Evolutionary conservation across 2,797 vertebrate species (phyloP).

Genomic region (Sebastes minor): DNA sequence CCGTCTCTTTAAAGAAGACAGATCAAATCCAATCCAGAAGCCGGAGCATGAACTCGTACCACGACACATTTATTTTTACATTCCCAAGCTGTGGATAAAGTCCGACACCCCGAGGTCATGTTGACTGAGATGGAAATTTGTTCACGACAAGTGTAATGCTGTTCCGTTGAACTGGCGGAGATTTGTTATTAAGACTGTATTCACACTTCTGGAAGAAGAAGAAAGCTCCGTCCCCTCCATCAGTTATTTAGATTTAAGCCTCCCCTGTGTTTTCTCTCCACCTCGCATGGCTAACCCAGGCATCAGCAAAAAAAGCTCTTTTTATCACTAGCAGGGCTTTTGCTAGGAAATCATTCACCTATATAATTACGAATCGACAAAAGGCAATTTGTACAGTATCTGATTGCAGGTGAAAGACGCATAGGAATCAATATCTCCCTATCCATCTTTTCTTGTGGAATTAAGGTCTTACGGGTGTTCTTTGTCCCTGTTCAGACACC

Average conservation of each 20-base stretch:
- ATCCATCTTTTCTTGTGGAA: conserved; percentile 49
- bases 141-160: conserved; percentile 20
- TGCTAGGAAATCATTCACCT: conserved; percentile 73
- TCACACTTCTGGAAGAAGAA: conserved; percentile 17
- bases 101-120: conserved; percentile 37
- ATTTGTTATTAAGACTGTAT: conserved; percentile 42
- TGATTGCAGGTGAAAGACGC: conserved; percentile 67
- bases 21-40: conserved; percentile 17
- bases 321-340: conserved; percentile 55
- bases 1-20: neutral
- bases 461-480: conserved; percentile 41
- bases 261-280: conserved; percentile 29
- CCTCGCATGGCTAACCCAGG: conserved; percentile 25
- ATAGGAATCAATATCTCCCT: conserved; percentile 52
- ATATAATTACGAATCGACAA: conserved; percentile 74
- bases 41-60: neutral
- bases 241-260: conserved; percentile 43
- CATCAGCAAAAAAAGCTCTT: conserved; percentile 52
- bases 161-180: conserved; percentile 20
- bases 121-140: conserved; percentile 49
- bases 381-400: conserved; percentile 66
- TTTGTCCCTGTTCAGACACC: conserved; percentile 5
- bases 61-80: conserved; percentile 39
- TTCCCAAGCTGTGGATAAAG: conserved; percentile 27
- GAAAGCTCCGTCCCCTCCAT: neutral